Evolutionary conservation across 2,888 invertebrate genomes (phyloP).

Genomic region (Amphipyra tragopoginis): DNA sequence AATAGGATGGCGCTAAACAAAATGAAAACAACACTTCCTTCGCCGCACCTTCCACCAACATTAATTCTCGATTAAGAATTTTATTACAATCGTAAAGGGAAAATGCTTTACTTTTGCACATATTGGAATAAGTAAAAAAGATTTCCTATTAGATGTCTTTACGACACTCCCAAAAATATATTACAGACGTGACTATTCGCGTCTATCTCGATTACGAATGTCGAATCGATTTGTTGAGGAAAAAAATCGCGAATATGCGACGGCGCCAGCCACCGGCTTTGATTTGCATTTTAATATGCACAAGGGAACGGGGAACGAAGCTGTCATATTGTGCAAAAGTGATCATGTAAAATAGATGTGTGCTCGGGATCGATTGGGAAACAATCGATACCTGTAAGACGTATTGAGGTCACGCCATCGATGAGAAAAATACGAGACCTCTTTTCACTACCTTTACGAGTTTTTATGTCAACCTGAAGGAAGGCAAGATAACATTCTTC

Average conservation of each 20-base stretch:
- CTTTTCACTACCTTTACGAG: slow-evolving; percentile 57
- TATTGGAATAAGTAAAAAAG: slow-evolving; percentile 83
- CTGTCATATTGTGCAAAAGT: slow-evolving; percentile 79
- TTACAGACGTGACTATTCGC: slow-evolving; percentile 81
- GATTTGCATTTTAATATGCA: slow-evolving; percentile 89
- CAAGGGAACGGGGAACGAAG: slow-evolving; percentile 74
- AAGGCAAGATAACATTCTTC: slow-evolving; percentile 63
- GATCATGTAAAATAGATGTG: slow-evolving; percentile 63
- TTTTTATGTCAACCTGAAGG: slow-evolving; percentile 60
- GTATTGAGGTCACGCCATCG: slow-evolving; percentile 42
- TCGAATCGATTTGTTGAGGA: slow-evolving; percentile 73
- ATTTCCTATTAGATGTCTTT: slow-evolving; percentile 80
- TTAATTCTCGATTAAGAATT: slow-evolving; percentile 81
- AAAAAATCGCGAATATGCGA: slow-evolving; percentile 64
- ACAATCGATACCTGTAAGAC: slow-evolving; percentile 56
- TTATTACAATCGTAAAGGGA: slow-evolving; percentile 70
- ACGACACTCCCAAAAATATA: slow-evolving; percentile 79
- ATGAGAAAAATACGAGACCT: slow-evolving; percentile 48
- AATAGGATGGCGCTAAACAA: slow-evolving; percentile 46
- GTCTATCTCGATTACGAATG: slow-evolving; percentile 76
- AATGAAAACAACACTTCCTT: slow-evolving; percentile 46
- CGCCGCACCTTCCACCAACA: slow-evolving; percentile 62
- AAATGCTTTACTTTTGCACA: slow-evolving; percentile 74
- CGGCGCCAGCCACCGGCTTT: slow-evolving; percentile 67
- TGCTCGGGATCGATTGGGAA: slow-evolving; percentile 51